These are phyloP conservation scores for Morinoia aosen DNA, from an alignment of 2,888 invertebrate genomes.

Conservation along the genomic window DNA sequence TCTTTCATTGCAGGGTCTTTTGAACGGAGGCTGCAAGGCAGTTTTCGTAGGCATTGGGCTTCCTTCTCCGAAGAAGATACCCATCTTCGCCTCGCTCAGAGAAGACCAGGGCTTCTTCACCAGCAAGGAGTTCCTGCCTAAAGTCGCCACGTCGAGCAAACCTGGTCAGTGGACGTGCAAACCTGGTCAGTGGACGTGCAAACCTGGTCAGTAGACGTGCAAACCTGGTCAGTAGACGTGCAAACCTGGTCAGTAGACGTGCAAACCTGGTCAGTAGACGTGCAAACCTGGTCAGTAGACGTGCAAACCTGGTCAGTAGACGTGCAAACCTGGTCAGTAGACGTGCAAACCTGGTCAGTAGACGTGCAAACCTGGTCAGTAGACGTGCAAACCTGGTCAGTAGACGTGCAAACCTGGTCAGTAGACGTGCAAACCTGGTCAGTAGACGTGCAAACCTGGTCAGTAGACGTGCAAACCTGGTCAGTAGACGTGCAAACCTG, in stretches of 20 bases:
- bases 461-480: not conserved
- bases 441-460: not conserved
- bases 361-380: not conserved
- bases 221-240: not conserved
- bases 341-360: not conserved
- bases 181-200: too few relatives aligned
- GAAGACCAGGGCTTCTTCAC: conserved; percentile 91
- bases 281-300: not conserved
- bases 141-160: conserved; percentile 90
- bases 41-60: conserved; percentile 90
- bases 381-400: not conserved
- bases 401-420: not conserved
- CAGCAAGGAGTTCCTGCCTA: conserved; percentile 92
- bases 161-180: conserved; percentile 75
- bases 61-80: conserved; percentile 87
- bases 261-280: not conserved
- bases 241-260: not conserved
- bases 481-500: not conserved
- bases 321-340: not conserved
- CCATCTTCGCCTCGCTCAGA: conserved; percentile 83
- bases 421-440: not conserved
- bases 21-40: conserved; percentile 80
- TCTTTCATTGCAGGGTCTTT: conserved; percentile 77
- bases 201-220: too few relatives aligned
- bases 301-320: not conserved